Conservation (phyloP, 1,140 invertebrate species). For the Orchestia grillus region DNA sequence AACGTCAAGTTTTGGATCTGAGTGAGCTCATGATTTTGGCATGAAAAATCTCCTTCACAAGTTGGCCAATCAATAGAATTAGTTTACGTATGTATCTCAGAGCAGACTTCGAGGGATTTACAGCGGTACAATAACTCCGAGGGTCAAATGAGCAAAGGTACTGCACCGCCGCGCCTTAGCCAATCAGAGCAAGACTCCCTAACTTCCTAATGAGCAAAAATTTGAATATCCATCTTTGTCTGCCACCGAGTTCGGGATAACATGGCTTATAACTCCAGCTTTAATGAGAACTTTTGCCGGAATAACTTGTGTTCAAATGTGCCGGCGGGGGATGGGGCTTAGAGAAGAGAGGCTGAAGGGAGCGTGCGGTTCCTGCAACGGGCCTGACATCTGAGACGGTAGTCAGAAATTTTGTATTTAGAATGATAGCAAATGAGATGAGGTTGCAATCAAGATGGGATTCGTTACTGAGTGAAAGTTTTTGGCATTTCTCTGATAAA, state of each 20-base stretch:
- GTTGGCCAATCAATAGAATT: background rate
- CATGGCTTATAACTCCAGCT: slow-evolving; percentile 23
- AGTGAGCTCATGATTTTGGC: too few relatives aligned
- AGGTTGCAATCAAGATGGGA: too few relatives aligned
- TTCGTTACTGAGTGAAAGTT: too few relatives aligned
- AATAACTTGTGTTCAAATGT: slow-evolving; percentile 10
- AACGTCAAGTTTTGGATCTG: background rate
- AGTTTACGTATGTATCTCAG: background rate
- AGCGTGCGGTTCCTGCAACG: background rate
- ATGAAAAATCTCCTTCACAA: too few relatives aligned
- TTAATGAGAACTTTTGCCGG: background rate
- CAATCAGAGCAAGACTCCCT: background rate
- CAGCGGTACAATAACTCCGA: background rate
- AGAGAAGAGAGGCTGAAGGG: background rate
- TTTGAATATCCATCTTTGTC: slow-evolving; percentile 43
- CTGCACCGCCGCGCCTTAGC: background rate
- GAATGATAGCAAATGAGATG: background rate
- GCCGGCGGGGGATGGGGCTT: too few relatives aligned
- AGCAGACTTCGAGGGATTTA: background rate
- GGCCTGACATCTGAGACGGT: background rate
- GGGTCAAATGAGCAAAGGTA: background rate
- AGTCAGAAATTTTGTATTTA: background rate
- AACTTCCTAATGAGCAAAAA: slow-evolving; percentile 51
- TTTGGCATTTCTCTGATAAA: too few relatives aligned
- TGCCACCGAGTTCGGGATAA: slow-evolving; percentile 12